Conservation (phyloP, 2,113 vertebrate species). For the Tympanuchus pallidicinctus region DNA sequence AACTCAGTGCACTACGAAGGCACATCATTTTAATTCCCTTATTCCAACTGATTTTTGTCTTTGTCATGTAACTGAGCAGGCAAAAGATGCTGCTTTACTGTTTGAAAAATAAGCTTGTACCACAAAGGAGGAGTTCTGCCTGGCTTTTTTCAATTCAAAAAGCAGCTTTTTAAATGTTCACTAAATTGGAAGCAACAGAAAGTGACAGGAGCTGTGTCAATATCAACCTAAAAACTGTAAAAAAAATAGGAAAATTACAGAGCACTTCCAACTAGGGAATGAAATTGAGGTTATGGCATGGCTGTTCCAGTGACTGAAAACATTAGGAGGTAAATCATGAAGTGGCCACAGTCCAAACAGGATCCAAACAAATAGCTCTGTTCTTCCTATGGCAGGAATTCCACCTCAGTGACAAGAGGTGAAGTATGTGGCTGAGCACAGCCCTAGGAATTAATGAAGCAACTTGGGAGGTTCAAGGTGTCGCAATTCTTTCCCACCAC, state of each 20-base stretch:
- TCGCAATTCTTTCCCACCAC: accelerated
- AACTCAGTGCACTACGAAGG: constrained; percentile 28
- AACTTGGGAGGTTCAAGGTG: neutral
- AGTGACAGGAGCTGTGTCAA: constrained; percentile 9
- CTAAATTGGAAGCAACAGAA: neutral
- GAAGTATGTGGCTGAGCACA: accelerated
- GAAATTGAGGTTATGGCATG: neutral
- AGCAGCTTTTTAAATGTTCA: neutral
- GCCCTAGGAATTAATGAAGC: neutral
- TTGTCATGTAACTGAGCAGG: neutral
- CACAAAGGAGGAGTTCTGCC: neutral
- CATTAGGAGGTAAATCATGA: constrained; percentile 12
- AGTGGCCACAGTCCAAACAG: neutral
- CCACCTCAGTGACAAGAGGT: neutral
- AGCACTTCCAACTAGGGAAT: neutral
- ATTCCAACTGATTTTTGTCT: neutral
- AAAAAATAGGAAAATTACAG: neutral
- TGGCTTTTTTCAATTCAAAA: neutral
- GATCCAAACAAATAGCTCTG: neutral
- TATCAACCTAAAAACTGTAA: neutral
- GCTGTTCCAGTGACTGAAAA: constrained; percentile 10
- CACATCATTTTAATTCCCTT: constrained; percentile 5
- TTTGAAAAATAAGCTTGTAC: neutral
- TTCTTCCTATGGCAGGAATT: neutral
- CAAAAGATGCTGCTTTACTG: constrained; percentile 5